A percentile compares a stretch with the other conserved stretches of the same genome.
Conservation (phyloP, 2,888 invertebrate species). For the Danaus chrysippus region DNA sequence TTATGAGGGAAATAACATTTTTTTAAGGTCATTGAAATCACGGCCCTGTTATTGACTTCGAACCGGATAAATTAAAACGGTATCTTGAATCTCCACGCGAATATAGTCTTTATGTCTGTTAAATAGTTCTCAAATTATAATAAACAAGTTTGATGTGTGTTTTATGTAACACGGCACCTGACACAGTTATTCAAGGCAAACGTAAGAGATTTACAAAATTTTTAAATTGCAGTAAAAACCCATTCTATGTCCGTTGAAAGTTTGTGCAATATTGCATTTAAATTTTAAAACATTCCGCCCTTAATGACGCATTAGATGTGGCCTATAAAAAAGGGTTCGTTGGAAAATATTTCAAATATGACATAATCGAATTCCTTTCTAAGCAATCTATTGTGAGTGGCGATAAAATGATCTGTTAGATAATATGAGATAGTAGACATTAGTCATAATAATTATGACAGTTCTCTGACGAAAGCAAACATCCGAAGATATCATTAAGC, state of each 20-base stretch:
- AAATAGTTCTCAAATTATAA: neutral
- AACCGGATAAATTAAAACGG: conserved; percentile 1
- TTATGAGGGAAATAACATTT: conserved; percentile 21
- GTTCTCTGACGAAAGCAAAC: no score
- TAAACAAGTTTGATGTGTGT: neutral
- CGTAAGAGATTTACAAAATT: neutral
- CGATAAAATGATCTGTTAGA: no score
- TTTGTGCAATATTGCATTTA: neutral
- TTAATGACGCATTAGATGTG: no score
- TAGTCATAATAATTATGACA: no score
- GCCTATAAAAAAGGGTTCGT: no score
- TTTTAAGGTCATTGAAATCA: conserved; percentile 19
- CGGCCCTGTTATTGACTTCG: conserved; percentile 13
- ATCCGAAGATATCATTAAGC: no score
- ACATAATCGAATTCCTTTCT: no score
- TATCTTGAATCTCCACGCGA: neutral
- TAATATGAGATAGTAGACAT: no score
- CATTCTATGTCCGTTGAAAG: conserved; percentile 1
- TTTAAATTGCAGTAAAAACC: neutral
- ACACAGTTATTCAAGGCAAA: neutral
- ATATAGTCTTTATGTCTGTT: neutral
- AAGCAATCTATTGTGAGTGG: no score
- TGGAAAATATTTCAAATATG: no score
- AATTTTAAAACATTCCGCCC: no score
- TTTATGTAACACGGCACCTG: neutral